Evolutionary conservation across 2,797 vertebrate genomes (phyloP), one percentile per base, ranked within the genome.

Genomic region (Leucoraja ocellata): DNA sequence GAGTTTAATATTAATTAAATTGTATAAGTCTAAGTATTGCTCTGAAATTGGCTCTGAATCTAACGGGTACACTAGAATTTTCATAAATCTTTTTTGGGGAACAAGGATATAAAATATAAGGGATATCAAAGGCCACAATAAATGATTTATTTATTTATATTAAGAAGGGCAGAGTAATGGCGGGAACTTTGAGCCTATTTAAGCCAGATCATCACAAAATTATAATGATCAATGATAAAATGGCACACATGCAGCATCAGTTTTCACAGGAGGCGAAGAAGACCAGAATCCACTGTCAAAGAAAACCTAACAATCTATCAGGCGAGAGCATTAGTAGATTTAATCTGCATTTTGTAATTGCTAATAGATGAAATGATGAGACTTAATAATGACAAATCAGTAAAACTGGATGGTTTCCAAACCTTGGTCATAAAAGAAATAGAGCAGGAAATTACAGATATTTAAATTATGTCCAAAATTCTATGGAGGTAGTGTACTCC

Each of bases 1-100:
- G 71, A 58, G 25, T 92, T 92, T n/a, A 92, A 23, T 11, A 4
- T 73, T 39, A 46, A n/a, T 92, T 92, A 76, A 76, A 92, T 54
- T 39, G 76, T 6, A 39, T 36, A 54, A 10, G 28, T 21, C n/a
- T 88, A 65, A 88, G 32, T 28, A 71, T 46, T n/a, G 68, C 90
- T 54, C 90, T 74, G 71, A 76, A 92, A 32, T 71, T 54, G 25
- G 28, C 21, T 92, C 36, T n/a, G 13, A 46, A 74, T 92, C 71
- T 4, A 76, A 13, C 54, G 13, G 90, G 39, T 9, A 71, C 23
- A 65, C 46, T 54, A 54, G 16, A 6, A 11, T 74, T 91, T 91
- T 54, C 14, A 91, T 39, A 74, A 91, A 76, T 25, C 5, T 25
- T 4, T 25, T 92, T 92, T 32, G 21, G 61, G 39, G n/a, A 25